Evolutionary conservation across 2,113 vertebrate genomes (phyloP).

Genomic region (Terrapene triunguis): DNA sequence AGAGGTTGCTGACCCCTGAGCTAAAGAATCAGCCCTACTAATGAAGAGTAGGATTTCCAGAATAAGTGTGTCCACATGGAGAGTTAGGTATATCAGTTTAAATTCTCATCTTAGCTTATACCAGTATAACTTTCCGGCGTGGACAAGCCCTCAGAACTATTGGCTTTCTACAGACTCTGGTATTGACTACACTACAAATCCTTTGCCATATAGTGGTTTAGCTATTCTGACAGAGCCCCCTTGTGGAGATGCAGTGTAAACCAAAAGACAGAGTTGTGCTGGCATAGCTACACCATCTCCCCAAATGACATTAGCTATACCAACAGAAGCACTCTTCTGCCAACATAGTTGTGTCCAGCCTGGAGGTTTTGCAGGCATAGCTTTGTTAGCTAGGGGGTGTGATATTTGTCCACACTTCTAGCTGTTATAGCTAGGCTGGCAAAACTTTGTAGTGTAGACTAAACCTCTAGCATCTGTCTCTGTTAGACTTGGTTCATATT

Average conservation of each 20-base stretch:
- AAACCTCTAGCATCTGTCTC: no score
- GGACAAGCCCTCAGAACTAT: not conserved
- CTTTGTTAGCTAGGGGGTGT: not conserved
- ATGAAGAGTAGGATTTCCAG: not conserved
- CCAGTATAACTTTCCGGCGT: accelerated
- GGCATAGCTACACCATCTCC: not conserved
- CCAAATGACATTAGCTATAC: not conserved
- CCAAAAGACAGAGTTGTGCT: no score
- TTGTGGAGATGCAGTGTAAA: not conserved
- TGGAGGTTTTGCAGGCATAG: not conserved
- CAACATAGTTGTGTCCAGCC: not conserved
- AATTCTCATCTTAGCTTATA: not conserved
- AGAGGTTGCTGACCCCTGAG: not conserved
- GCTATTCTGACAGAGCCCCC: not conserved
- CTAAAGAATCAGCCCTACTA: not conserved
- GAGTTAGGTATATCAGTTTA: not conserved
- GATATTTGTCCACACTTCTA: no score
- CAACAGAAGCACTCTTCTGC: not conserved
- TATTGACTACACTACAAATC: not conserved
- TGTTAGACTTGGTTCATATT: not conserved
- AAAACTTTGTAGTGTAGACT: no score
- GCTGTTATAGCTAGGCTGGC: no score
- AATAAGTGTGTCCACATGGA: not conserved
- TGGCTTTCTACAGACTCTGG: not conserved
- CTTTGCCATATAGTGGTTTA: not conserved